Evolutionary conservation across 1,140 invertebrate genomes (phyloP).

Genomic region (Cyclina sinensis): DNA sequence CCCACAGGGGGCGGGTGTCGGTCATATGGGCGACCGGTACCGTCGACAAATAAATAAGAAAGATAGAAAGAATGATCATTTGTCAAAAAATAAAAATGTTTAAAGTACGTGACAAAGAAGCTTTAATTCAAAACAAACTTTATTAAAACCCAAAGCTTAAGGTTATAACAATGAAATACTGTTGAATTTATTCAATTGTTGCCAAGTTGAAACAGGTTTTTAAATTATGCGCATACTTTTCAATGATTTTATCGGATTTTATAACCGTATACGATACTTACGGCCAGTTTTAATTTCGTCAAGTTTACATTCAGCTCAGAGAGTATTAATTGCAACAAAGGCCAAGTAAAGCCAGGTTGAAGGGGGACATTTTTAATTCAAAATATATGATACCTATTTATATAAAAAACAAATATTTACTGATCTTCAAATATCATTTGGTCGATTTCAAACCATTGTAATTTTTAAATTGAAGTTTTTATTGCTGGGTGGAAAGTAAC

Average conservation of each 20-base stretch:
- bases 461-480: no score
- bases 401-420: constrained; percentile 5
- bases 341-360: not conserved
- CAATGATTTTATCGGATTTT: not conserved
- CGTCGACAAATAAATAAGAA: no score
- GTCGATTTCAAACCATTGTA: not conserved
- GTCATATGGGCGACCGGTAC: no score
- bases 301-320: not conserved
- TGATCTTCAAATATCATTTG: not conserved
- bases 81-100: no score
- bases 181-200: no score
- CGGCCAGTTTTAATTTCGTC: not conserved
- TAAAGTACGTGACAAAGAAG: no score
- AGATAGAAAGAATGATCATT: no score
- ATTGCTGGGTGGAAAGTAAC: no score
- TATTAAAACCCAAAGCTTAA: no score
- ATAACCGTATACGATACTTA: not conserved
- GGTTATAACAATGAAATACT: no score
- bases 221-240: not conserved
- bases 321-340: not conserved
- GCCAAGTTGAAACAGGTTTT: not conserved
- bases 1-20: no score
- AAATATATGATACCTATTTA: constrained; percentile 4
- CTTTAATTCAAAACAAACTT: no score
- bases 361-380: not conserved